Base-by-base conservation (phyloP, 2,113 vertebrate species). In the Himantopus leucocephalus region DNA sequence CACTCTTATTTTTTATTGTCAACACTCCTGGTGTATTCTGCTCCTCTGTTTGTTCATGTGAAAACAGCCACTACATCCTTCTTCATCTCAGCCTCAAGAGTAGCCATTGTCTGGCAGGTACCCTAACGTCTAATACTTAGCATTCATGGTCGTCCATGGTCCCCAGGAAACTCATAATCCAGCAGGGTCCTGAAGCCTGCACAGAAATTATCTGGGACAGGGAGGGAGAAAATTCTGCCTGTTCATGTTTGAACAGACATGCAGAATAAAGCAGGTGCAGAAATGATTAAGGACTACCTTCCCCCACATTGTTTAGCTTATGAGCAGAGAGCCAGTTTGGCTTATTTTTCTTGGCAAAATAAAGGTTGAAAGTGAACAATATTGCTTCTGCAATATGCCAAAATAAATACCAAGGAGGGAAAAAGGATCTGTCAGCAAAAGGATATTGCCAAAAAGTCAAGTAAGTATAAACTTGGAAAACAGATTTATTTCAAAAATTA, bases 281-380 rank as follows among this genome's bases (percentile, higher is more conserved):
- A 87, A 95, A 81, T 21, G 35, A 68, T 94, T 92, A 94, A 92
- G 30, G n/a, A 59, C 56, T 81, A 71, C 35, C 60, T 41, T 86
- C 59, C 75, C 79, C 56, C 73, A 78, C 29, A 24, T 9, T 68
- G 48, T 60, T 91, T 72, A 71, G 19, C 26, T 91, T 74, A 59
- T 17, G 29, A 91, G 68, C 17, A 80, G 80, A 37, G 59, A 94
- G 68, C 20, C 64, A 71, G 93, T 64, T 78, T 85, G 56, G 68
- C 30, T 91, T 92, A 83, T 88, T 90, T 95, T 84, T 72, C 76
- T 84, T 91, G 80, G 94, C 94, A 96, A 94, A 95, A 74, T 4
- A 8, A 81, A 94, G 47, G 73, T 68, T 77, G 59, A 74, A 96
- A 96, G 56, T n/a, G 50, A 92, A 96, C 79, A 91, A 74, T 15